These are phyloP conservation scores for Proteles cristata DNA, from an alignment of 2,113 vertebrate genomes.

Conservation along the genomic window DNA sequence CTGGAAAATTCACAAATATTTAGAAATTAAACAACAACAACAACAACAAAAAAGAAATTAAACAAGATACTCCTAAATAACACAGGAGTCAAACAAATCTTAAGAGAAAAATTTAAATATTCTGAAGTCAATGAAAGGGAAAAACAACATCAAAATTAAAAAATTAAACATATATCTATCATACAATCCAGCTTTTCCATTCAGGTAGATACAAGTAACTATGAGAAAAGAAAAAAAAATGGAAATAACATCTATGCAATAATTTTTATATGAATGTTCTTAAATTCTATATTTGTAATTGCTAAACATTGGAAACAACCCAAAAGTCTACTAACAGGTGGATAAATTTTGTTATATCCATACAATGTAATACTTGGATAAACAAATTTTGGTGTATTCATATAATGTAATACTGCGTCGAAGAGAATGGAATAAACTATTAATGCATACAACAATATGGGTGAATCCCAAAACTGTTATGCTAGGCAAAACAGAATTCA, in stretches of 20 bases:
- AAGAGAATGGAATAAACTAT: neutral
- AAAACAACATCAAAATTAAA: neutral
- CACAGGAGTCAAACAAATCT: neutral
- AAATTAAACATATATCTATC: neutral
- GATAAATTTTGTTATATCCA: neutral
- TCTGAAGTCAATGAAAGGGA: neutral
- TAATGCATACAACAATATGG: neutral
- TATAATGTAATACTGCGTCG: neutral
- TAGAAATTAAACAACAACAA: neutral
- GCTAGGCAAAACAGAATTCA: neutral
- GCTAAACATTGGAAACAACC: neutral
- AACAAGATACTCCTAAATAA: constrained; percentile 24
- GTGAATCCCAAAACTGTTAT: constrained; percentile 19
- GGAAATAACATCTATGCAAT: neutral
- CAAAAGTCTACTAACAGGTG: neutral
- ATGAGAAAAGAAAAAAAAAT: neutral
- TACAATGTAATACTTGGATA: neutral
- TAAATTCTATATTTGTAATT: constrained; percentile 4
- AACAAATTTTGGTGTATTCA: neutral
- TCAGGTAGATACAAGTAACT: neutral
- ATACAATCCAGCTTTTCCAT: neutral
- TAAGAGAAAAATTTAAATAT: neutral
- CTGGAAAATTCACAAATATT: constrained; percentile 22
- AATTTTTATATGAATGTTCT: neutral
- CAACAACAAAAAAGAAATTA: neutral